Conservation (phyloP, 2,113 vertebrate species). For the Brachyhypopomus occidentalis region DNA sequence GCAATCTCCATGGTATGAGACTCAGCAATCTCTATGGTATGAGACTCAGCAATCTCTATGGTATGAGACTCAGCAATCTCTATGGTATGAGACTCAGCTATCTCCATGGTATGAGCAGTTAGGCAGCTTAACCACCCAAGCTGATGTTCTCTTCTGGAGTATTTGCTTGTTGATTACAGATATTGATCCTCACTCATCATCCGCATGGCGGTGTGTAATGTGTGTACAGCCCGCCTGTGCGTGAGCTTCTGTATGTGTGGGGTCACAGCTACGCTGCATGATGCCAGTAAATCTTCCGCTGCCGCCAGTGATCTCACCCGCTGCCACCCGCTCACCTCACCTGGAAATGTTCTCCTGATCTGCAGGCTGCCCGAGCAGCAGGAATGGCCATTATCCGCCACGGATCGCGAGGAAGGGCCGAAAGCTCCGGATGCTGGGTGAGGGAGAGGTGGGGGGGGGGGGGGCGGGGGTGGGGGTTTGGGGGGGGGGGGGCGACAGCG, state of each 20-base stretch:
- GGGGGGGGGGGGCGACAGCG: background rate
- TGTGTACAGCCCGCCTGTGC: slow-evolving; percentile 9
- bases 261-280: slow-evolving; percentile 62
- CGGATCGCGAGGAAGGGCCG: slow-evolving; percentile 81
- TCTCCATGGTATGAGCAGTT: too few relatives aligned
- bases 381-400: slow-evolving; percentile 86
- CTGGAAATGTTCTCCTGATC: slow-evolving; percentile 78
- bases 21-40: too few relatives aligned
- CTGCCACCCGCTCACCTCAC: slow-evolving; percentile 66
- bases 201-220: background rate
- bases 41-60: background rate
- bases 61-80: too few relatives aligned
- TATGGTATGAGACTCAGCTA: background rate
- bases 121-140: background rate
- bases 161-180: too few relatives aligned
- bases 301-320: background rate
- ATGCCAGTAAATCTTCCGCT: slow-evolving; percentile 55
- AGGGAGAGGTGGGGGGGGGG: slow-evolving; percentile 9
- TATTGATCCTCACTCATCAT: background rate
- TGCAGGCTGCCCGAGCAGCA: slow-evolving; percentile 72
- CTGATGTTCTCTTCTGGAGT: too few relatives aligned
- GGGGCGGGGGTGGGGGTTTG: background rate
- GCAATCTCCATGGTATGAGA: background rate
- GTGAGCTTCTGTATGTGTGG: slow-evolving; percentile 34
- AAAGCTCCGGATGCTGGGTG: slow-evolving; percentile 77